A percentile compares a stretch with the other conserved stretches of the same genome.
These are phyloP conservation scores for Koerneria pararmatus DNA, from an alignment of 2,888 invertebrate genomes.

Conservation along the genomic window DNA sequence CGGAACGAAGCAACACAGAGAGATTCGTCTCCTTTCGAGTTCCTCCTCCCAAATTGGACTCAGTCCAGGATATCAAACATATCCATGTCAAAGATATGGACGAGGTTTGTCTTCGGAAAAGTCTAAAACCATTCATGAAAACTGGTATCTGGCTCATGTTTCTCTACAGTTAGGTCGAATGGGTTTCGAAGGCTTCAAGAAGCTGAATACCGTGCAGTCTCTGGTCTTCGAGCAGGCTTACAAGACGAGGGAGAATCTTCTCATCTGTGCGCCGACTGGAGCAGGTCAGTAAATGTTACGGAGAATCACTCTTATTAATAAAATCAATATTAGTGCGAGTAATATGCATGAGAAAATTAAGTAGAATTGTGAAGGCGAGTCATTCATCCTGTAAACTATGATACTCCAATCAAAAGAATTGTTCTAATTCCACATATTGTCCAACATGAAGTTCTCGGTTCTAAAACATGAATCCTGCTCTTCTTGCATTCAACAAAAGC, in stretches of 20 bases:
- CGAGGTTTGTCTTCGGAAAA: constrained; percentile 64
- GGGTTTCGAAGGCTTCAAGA: constrained; percentile 81
- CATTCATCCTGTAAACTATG: too few relatives aligned
- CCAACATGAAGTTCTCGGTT: too few relatives aligned
- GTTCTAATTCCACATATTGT: too few relatives aligned
- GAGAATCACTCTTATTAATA: neutral
- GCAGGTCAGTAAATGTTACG: constrained; percentile 68
- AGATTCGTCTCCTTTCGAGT: constrained; percentile 6
- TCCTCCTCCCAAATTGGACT: constrained; percentile 34
- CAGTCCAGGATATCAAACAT: constrained; percentile 63
- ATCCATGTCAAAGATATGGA: constrained; percentile 68
- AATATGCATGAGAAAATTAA: neutral
- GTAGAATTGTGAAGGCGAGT: too few relatives aligned
- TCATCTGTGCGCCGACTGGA: constrained; percentile 97
- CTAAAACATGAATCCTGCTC: too few relatives aligned
- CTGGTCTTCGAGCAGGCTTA: constrained; percentile 92
- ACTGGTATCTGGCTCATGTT: too few relatives aligned
- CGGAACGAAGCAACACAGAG: constrained; percentile 69
- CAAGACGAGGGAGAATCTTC: constrained; percentile 88
- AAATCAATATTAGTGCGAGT: neutral
- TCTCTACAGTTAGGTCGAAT: constrained; percentile 73
- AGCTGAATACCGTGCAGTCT: constrained; percentile 88
- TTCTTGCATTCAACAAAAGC: too few relatives aligned
- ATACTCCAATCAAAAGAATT: too few relatives aligned
- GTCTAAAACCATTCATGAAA: neutral